phyloP scores from a whole-genome alignment of 2,113 vertebrate species.

The Rissa tridactyla region DNA sequence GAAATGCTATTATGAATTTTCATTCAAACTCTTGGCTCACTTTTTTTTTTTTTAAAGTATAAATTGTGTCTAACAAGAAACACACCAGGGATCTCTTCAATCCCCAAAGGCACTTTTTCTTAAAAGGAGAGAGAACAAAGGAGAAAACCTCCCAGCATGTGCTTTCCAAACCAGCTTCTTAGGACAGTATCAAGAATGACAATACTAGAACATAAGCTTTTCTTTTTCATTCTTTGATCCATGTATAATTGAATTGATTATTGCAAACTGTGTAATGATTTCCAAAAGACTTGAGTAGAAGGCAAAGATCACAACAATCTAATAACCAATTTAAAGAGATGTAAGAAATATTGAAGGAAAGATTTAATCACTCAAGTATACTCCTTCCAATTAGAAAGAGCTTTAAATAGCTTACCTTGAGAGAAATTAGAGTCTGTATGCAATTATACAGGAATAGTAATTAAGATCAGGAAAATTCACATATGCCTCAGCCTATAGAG shows the following conservation, averaged over 20 bases:
- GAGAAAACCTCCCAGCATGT: conserved; percentile 75
- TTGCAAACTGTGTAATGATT: conserved; percentile 61
- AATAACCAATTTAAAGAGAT: conserved; percentile 57
- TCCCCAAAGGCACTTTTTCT: conserved; percentile 76
- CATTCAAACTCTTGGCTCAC: conserved; percentile 55
- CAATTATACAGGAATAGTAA: conserved; percentile 62
- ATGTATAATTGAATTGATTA: conserved; percentile 65
- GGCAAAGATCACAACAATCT: conserved; percentile 59
- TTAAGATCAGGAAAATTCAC: conserved; percentile 61
- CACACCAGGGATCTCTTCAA: conserved; percentile 73
- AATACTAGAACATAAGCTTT: conserved; percentile 68
- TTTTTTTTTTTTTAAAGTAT: conserved; percentile 50
- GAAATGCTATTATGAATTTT: conserved; percentile 55
- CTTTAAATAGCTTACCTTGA: conserved; percentile 69
- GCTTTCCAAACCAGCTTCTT: conserved; percentile 73
- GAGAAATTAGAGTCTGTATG: conserved; percentile 44
- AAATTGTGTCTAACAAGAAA: conserved; percentile 75
- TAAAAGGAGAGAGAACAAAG: conserved; percentile 79
- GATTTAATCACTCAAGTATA: conserved; percentile 59
- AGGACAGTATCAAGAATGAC: conserved; percentile 74
- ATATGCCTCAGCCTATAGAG: not conserved
- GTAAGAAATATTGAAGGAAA: conserved; percentile 65
- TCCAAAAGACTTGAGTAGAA: conserved; percentile 49
- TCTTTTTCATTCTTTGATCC: conserved; percentile 57
- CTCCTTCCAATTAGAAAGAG: conserved; percentile 59